Conservation (phyloP, 2,113 vertebrate genomes). For the Vulpes vulpes region DNA sequence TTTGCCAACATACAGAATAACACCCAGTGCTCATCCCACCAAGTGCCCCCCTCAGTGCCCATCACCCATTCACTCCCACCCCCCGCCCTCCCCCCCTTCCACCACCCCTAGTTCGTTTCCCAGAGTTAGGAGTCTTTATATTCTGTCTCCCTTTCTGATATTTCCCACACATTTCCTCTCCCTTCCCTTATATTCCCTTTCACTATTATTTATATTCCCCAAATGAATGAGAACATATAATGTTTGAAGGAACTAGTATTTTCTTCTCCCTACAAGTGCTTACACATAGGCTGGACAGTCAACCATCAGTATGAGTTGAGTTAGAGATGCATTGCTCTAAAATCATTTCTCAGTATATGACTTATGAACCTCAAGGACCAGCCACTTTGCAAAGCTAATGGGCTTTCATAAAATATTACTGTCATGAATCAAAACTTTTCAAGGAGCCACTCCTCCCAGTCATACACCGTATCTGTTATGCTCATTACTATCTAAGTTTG, state of each 20-base stretch:
- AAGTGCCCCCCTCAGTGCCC: too few relatives aligned
- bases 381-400: background rate
- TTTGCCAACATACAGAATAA: too few relatives aligned
- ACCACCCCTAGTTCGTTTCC: too few relatives aligned
- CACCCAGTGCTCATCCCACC: too few relatives aligned
- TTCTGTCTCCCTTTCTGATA: too few relatives aligned
- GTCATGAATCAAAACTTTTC: slow-evolving; percentile 28
- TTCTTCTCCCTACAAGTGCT: background rate
- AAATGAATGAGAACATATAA: too few relatives aligned
- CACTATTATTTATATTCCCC: too few relatives aligned
- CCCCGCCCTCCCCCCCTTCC: too few relatives aligned
- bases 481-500: background rate
- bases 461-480: background rate
- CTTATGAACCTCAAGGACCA: background rate
- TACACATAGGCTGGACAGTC: background rate
- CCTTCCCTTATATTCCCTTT: too few relatives aligned
- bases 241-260: background rate
- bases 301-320: background rate
- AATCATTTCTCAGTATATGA: background rate
- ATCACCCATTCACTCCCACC: too few relatives aligned
- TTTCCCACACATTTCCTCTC: too few relatives aligned
- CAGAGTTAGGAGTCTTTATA: too few relatives aligned
- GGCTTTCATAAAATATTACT: slow-evolving; percentile 11
- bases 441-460: background rate
- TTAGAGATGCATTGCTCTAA: background rate